These are phyloP conservation scores for Sinocyclocheilus anshuiensis DNA, from an alignment of 2,113 vertebrate genomes.

Conservation along the genomic window DNA sequence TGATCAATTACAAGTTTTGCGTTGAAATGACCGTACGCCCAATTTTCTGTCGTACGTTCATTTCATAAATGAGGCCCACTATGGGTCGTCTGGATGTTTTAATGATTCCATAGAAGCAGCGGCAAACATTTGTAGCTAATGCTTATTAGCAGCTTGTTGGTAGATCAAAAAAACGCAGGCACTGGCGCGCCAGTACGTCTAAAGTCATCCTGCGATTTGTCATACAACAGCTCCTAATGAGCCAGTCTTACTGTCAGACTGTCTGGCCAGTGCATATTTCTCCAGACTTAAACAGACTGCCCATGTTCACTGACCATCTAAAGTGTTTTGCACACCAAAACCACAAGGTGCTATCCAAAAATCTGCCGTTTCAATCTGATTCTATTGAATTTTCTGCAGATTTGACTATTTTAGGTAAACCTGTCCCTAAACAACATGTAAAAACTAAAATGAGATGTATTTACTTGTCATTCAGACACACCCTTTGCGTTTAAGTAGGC, in stretches of 20 bases:
- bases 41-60: too few species aligned
- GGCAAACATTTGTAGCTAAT: conserved; percentile 55
- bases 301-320: background rate
- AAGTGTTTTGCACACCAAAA: background rate
- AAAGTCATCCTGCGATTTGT: conserved; percentile 60
- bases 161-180: conserved; percentile 56
- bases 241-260: conserved; percentile 60
- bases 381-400: background rate
- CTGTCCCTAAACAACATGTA: background rate
- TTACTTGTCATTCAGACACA: background rate
- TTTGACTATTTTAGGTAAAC: background rate
- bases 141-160: conserved; percentile 69
- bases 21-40: too few species aligned
- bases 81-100: conserved; percentile 24
- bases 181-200: background rate
- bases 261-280: background rate
- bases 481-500: background rate
- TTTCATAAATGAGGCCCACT: too few species aligned
- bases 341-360: background rate
- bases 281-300: background rate
- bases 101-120: conserved; percentile 57
- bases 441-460: background rate
- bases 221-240: conserved; percentile 76
- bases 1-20: too few species aligned
- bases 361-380: background rate